These are phyloP conservation scores for Cosmia pyralina DNA, from an alignment of 2,888 invertebrate genomes.

Conservation along the genomic window DNA sequence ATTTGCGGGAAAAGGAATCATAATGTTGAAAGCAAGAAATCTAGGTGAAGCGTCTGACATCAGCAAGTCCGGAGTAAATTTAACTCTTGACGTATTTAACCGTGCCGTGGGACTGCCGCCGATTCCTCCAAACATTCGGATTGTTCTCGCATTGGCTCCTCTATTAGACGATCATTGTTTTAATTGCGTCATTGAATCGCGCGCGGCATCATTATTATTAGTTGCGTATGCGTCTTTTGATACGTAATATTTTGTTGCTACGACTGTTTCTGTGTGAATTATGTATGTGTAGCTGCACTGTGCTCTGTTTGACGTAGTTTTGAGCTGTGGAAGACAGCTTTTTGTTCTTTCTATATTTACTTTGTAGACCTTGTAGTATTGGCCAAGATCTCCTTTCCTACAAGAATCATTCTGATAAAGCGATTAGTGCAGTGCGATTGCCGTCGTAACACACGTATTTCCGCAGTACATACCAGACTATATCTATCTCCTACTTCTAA, in stretches of 20 bases:
- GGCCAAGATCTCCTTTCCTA: conserved; percentile 32
- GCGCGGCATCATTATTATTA: conserved; percentile 68
- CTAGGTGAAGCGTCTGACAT: conserved; percentile 90
- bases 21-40: conserved; percentile 80
- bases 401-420: neutral
- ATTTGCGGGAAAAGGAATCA: conserved; percentile 79
- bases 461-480: neutral
- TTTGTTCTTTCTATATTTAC: conserved; percentile 49
- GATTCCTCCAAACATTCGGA: conserved; percentile 78
- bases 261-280: conserved; percentile 43
- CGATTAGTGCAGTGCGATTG: conserved; percentile 21
- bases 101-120: conserved; percentile 72
- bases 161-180: conserved; percentile 70
- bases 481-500: neutral
- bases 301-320: conserved; percentile 41
- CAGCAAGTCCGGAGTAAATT: conserved; percentile 87
- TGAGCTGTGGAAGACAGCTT: conserved; percentile 32
- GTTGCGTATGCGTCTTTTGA: conserved; percentile 65
- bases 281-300: conserved; percentile 42
- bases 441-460: neutral
- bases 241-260: conserved; percentile 65
- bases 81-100: conserved; percentile 87
- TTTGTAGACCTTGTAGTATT: conserved; percentile 32
- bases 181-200: conserved; percentile 70
- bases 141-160: conserved; percentile 75